Evolutionary conservation across 2,113 vertebrate genomes (phyloP).

Genomic region (Loxodonta africana): DNA sequence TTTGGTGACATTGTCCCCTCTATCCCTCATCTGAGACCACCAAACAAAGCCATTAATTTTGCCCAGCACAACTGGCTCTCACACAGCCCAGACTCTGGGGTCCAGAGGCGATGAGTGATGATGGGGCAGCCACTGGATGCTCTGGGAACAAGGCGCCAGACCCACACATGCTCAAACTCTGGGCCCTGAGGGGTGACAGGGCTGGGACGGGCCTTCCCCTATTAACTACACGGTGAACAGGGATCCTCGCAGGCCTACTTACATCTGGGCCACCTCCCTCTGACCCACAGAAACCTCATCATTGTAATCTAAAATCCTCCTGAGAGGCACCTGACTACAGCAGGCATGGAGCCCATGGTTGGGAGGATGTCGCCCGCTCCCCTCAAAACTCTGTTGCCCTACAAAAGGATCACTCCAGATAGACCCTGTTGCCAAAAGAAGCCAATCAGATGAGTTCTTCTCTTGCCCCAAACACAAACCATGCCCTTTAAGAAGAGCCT

Average conservation of each 20-base stretch:
- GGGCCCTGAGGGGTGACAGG: neutral
- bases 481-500: neutral
- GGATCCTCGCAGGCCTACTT: neutral
- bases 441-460: neutral
- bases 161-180: neutral
- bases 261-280: neutral
- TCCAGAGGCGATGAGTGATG: neutral
- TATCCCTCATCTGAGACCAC: slow-evolving; percentile 24
- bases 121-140: neutral
- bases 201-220: neutral
- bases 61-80: neutral
- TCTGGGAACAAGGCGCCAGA: neutral
- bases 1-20: neutral
- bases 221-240: neutral
- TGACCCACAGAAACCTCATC: neutral
- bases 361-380: neutral
- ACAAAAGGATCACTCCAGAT: neutral
- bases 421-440: neutral
- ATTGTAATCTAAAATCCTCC: neutral
- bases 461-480: neutral
- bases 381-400: neutral
- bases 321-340: fast-evolving
- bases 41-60: slow-evolving; percentile 69
- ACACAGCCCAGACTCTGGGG: neutral
- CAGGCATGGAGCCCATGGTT: neutral